Evolutionary conservation across 2,888 invertebrate species (phyloP).

Genomic region (Hemithea aestivaria): DNA sequence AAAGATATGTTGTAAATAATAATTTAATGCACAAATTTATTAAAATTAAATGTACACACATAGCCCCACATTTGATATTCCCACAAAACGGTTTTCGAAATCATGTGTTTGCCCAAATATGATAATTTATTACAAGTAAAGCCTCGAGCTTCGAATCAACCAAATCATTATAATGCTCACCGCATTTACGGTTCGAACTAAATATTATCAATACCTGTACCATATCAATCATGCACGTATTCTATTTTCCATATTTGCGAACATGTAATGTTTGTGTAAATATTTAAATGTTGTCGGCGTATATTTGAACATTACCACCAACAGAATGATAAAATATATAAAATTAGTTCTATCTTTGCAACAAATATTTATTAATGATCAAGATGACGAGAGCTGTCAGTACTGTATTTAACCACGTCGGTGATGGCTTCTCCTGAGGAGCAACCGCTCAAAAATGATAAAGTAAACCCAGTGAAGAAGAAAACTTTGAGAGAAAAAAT

Average conservation of each 20-base stretch:
- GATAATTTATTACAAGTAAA: not conserved
- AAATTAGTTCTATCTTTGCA: conserved; percentile 25
- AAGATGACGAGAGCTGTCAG: too few species aligned
- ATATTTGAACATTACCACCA: conserved; percentile 23
- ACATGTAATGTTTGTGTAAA: conserved; percentile 11
- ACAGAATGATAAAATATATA: conserved; percentile 34
- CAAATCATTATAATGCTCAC: not conserved
- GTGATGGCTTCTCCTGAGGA: conserved; percentile 51
- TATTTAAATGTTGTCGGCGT: conserved; percentile 12
- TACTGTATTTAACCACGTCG: too few species aligned
- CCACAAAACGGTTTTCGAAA: too few species aligned
- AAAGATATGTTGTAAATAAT: too few species aligned
- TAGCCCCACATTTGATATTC: too few species aligned
- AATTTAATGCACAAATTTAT: too few species aligned
- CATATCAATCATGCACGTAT: not conserved
- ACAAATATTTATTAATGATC: conserved; percentile 36
- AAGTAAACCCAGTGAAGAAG: conserved; percentile 34
- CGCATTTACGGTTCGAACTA: not conserved
- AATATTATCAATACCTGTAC: conserved; percentile 1
- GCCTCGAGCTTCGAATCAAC: conserved; percentile 6
- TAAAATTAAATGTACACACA: too few species aligned
- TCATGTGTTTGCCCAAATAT: too few species aligned
- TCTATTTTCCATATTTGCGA: conserved; percentile 11
- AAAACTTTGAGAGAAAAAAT: conserved; percentile 65
- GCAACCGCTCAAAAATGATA: conserved; percentile 44